phyloP scores from a whole-genome alignment of 2,797 vertebrate species.

The Dermochelys coriacea region DNA sequence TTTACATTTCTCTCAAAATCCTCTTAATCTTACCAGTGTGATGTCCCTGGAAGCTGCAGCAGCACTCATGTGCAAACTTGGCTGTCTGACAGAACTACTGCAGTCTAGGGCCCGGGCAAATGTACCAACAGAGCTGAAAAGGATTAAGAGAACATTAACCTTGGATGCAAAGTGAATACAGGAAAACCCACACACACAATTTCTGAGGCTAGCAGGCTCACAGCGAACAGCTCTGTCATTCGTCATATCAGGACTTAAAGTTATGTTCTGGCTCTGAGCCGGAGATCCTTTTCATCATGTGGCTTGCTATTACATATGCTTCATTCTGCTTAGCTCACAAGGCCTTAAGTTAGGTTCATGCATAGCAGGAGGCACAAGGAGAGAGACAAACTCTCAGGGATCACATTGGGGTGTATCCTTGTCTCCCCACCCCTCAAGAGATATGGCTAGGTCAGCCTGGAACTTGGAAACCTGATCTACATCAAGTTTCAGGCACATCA shows the following conservation, averaged over 20 bases:
- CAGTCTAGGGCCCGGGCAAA: conserved; percentile 96
- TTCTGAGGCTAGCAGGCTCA: neutral
- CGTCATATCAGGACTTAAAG: neutral
- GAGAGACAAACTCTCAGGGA: neutral
- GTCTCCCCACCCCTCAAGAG: neutral
- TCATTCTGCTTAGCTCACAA: neutral
- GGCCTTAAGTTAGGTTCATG: neutral
- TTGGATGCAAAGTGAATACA: neutral
- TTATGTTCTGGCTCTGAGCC: neutral
- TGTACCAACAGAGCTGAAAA: conserved; percentile 92
- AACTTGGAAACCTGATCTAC: neutral
- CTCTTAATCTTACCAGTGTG: conserved; percentile 88
- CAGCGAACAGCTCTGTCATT: neutral
- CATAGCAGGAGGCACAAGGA: neutral
- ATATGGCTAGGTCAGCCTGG: neutral
- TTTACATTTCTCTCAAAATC: conserved; percentile 1
- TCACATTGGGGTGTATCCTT: rapidly evolving
- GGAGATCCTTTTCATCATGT: neutral
- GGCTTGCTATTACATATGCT: neutral
- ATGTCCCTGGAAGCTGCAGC: conserved; percentile 93
- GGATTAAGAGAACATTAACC: neutral
- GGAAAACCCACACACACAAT: neutral
- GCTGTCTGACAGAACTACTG: conserved; percentile 97
- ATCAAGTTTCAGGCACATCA: neutral
- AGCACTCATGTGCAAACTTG: conserved; percentile 98